Base-by-base conservation (phyloP, 2,888 invertebrate species). In the Scelioninae gen. 1 region DNA sequence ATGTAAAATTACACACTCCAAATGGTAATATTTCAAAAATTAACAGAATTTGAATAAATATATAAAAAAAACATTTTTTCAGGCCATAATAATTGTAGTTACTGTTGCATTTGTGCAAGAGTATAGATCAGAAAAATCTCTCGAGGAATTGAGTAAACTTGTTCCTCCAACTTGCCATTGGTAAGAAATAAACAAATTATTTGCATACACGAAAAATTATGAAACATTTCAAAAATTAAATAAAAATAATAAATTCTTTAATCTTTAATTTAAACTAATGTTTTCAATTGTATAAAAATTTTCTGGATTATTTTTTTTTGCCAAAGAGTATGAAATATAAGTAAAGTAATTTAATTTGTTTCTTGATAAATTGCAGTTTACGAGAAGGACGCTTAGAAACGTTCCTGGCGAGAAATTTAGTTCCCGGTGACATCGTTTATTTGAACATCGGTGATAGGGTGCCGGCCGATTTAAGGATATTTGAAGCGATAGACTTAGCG, bases 31-130 rank as follows among this genome's bases (percentile, higher is more conserved):
- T 23, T 23, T 23, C 23, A 2, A 23, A 2, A 23, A 2, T 23
- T 38, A 38, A 38, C 5, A 38, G 1, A 38, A 5, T 10, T 1
- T 2, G 1, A 38, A 38, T 38, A 38, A 38, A 38, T 5, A 51
- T 29, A 23, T n/a, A n/a, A n/a, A n/a, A 45, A 45, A 31, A 40
- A 49, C 83, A 83, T 77, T 13, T 40, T 80, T 80, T 49, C 87
- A 93, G 94, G 96, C 96, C 56, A 96, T 96, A 84, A 93, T 96
- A 76, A 92, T 92, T 87, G 99, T 99, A 74, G 99, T 99, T 66
- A 99, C 99, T 9, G 99, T 99, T 72, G 99, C 99, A 63, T 99
- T 99, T 94, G 97, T 99, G 71, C 99, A 99, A 94, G 98, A 99
- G 93, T 99, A 99, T 93, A 95, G 99, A 83, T 99, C 99, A 1